Conservation (phyloP, 2,113 vertebrate species). For the Mobula birostris region DNA sequence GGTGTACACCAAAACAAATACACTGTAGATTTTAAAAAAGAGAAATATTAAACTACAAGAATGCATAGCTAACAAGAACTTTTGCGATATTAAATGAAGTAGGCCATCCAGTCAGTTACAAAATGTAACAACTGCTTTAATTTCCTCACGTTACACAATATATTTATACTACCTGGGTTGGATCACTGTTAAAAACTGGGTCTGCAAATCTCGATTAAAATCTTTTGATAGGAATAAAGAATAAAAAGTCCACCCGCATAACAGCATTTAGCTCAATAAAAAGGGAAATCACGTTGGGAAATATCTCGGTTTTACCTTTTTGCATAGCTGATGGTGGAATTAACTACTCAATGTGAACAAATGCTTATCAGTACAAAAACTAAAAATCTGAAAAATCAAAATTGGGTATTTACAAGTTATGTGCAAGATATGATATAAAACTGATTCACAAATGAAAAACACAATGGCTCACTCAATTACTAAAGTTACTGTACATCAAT, state of each 20-base stretch:
- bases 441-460: neutral
- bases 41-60: neutral
- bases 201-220: neutral
- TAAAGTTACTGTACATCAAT: neutral
- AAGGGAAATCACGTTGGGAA: neutral
- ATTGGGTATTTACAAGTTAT: slow-evolving; percentile 27
- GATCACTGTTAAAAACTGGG: neutral
- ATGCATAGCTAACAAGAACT: neutral
- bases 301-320: slow-evolving; percentile 9
- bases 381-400: neutral
- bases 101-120: neutral
- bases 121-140: neutral
- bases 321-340: neutral
- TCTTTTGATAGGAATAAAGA: neutral
- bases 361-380: neutral
- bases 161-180: neutral
- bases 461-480: neutral
- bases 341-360: slow-evolving; percentile 28
- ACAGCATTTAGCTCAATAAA: slow-evolving; percentile 14
- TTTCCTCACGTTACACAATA: neutral
- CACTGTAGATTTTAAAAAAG: neutral
- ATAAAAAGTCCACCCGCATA: neutral
- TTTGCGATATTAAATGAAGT: neutral
- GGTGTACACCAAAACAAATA: neutral
- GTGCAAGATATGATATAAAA: slow-evolving; percentile 21